Base-by-base conservation (phyloP, 37 sponge, comb jelly and placozoan species). In the Tethya wilhelma region DNA sequence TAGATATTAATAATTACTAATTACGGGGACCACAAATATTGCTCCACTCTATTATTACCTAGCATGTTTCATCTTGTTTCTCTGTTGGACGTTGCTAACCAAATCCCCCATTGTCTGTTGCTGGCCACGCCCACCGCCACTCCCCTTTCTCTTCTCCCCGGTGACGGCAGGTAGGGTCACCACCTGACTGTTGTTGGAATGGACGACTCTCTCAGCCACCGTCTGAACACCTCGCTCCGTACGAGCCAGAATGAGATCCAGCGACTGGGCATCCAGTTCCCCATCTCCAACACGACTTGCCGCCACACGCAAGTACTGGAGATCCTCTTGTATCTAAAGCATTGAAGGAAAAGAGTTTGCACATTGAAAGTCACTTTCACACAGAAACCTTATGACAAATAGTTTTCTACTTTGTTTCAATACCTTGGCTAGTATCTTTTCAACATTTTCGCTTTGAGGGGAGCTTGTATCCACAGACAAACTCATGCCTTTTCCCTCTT, bases 201-300 rank as follows among this genome's bases (percentile, higher is more conserved):
- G 66, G 25, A 90, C 33, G 9, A 87, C 80, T 53, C 73, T 65
- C 46, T 90, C 91, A 44, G 91, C 87, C 14, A 78, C 73, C 4
- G 63, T 78, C 77, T 90, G 81, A 31, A 93, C 44, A 25, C 80
- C 87, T 72, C 75, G 55, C 64, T 94, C 95, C 25, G 91, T 94
- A 1, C 90, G 83, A 7, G 25, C 40, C 11, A 94, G 56, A 17
- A 86, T 89, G 12, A 41, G 23, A 14, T 90, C 81, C 23, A 94
- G 58, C 2, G 86, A 75, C 20, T 66, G 8, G 36, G 59, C 20
- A 36, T 94, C 94, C 17, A 90, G 17, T 56, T 56, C 1, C 4
- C 38, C 32, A 20, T 17, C 77, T 17, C 57, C 58, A 19, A 63
- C 28, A 19, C 67, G 68, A 28, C 56, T 41, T 0, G 81, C 44